Evolutionary conservation across 2,888 invertebrate genomes (phyloP), one percentile per base, ranked within the genome.

Genomic region (Meiosimyza platycephala): DNA sequence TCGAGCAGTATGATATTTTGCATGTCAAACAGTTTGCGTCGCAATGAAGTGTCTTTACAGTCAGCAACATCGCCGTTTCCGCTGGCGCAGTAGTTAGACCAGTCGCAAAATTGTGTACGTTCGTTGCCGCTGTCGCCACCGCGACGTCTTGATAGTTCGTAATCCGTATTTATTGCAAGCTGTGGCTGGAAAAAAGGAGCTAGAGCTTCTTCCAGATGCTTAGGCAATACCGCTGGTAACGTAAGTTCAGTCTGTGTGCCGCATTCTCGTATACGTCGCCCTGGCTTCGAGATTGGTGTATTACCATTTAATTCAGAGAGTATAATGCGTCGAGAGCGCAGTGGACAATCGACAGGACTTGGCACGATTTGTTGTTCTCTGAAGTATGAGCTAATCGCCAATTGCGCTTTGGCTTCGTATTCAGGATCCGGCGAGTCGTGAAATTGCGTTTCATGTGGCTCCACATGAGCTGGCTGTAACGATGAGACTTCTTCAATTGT

Each of bases 401-500:
- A 89, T 82, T 92, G 92, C 1, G 90, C 90, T 76, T 89, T 87
- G 0, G 88, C 88, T 80, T 92, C 92, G 40, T 89, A 82, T 54
- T 90, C 90, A 0, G 91, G 89, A 83, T 92, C 91, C 5, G 84
- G 87, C 1, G 87, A 86, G 50, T 85, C 81, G 62, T 87, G 87
- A 78, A 90, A 89, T 79, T 91, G 90, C 15, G 90, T 89, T 51
- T 89, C 85, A 40, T 90, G 89, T 51, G 88, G 82, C 70, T 86
- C 91, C 69, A 92, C 90, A 79, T 90, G 89, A 1, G 90, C 92
- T 12, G 92, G 92, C 74, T 90, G 89, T 11, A 92, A 85, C 50
- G 86, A 87, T 2, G 92, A 91, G n/a, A 92, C 88, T 76, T 92
- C 91, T 52, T 92, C 92, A 62, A 92, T 91, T n/a, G 90, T 90